Conservation (phyloP, 2,113 vertebrate genomes). For the Syngnathus floridae region DNA sequence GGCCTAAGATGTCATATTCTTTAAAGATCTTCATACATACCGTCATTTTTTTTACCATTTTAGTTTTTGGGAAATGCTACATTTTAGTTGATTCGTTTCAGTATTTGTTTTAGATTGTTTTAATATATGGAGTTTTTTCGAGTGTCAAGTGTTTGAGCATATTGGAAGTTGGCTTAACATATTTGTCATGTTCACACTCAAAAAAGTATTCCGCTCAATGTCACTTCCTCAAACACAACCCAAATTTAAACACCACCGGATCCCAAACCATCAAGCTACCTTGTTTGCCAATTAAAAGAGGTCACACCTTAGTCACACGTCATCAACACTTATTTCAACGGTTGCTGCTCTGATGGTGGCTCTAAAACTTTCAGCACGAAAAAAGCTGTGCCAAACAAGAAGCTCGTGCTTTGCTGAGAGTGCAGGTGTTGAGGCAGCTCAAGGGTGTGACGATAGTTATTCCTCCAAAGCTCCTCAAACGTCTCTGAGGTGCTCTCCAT, state of each 20-base stretch:
- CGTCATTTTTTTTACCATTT: no score
- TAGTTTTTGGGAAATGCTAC: no score
- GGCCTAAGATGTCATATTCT: neutral
- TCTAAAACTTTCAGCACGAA: conserved; percentile 30
- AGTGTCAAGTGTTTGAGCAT: no score
- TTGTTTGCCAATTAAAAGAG: conserved; percentile 36
- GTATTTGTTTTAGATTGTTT: no score
- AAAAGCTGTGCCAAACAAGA: conserved; percentile 12
- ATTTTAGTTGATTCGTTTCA: no score
- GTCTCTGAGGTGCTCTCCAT: conserved; percentile 49
- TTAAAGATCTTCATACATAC: neutral
- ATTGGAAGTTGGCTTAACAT: no score
- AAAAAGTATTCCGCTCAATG: neutral
- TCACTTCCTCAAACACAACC: neutral
- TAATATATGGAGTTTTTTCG: no score
- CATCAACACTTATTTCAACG: conserved; percentile 31
- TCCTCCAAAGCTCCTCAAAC: conserved; percentile 28
- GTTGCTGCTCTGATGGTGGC: conserved; percentile 20
- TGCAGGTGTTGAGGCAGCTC: conserved; percentile 52
- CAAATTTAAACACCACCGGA: neutral
- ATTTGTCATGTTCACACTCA: no score
- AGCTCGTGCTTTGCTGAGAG: conserved; percentile 30
- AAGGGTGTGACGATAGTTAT: conserved; percentile 37
- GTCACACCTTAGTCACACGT: conserved; percentile 15
- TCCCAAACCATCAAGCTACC: neutral